phyloP scores from a whole-genome alignment of 1,140 invertebrate species.

The Drosophila funebris region DNA sequence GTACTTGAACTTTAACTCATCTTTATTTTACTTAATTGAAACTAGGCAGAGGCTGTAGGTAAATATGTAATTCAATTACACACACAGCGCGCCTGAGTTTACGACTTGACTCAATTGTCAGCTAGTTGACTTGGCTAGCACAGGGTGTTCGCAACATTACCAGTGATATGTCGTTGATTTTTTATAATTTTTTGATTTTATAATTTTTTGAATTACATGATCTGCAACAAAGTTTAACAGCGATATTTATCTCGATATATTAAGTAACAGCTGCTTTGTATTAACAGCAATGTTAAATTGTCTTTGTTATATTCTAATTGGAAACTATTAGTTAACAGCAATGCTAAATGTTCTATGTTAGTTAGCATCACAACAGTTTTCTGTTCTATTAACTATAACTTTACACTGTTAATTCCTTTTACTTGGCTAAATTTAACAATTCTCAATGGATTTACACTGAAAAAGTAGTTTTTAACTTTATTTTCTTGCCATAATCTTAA shows the following conservation, averaged over 20 bases:
- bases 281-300: not conserved
- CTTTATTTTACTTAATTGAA: slow-evolving; percentile 79
- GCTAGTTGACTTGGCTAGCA: slow-evolving; percentile 7
- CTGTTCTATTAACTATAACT: not conserved
- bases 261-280: not conserved
- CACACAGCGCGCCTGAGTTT: slow-evolving; percentile 16
- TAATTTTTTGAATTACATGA: too few species aligned
- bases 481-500: too few species aligned
- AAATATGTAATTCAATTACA: slow-evolving; percentile 75
- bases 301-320: too few species aligned
- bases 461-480: too few species aligned
- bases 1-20: slow-evolving; percentile 75
- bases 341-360: not conserved
- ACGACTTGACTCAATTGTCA: slow-evolving; percentile 23
- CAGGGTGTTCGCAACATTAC: slow-evolving; percentile 23
- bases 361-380: not conserved
- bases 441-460: too few species aligned
- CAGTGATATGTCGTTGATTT: too few species aligned
- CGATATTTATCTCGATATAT: not conserved
- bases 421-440: too few species aligned
- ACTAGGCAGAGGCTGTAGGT: slow-evolving; percentile 67
- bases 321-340: not conserved
- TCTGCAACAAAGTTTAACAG: too few species aligned
- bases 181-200: not conserved
- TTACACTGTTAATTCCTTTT: not conserved